Evolutionary conservation across 1,140 invertebrate genomes (phyloP), one percentile per base, ranked within the genome.

Genomic region (Aporrectodea caliginosa): DNA sequence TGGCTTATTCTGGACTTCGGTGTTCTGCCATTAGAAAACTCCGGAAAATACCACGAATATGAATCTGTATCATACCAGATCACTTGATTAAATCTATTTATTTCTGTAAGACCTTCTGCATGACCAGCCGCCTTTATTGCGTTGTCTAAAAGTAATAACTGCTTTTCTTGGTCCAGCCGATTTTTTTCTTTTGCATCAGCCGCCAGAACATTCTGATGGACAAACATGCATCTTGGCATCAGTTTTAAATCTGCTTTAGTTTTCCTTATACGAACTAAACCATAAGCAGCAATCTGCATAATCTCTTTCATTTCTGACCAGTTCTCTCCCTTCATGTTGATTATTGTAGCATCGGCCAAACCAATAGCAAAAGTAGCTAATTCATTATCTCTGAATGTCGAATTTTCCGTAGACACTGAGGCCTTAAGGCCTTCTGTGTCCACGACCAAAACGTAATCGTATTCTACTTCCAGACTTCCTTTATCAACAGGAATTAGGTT

Each of bases 281-380:
- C 32, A 72, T 72, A 32, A 14, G 27, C 70, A 12, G 27, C 70
- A 14, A 72, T 72, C n/a, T 72, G n/a, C 6, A 72, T 2, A 72
- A 72, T 27, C 6, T 72, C 70, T 2, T 72, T 72, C 70, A 32
- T 72, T 32, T 72, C n/a, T 12, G n/a, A 27, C 70, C n/a, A 72
- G 27, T 72, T 72, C 70, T 72, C 70, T 12, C 70, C 70, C 27
- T 72, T 27, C 6, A 72, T 27, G 70, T 72, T 72, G 2, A 72
- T 27, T 12, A 72, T 72, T 29, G 70, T 72, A 12, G 27, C 2
- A n/a, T 72, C 70, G 27, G 70, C 6, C 14, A 72, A 32, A 29
- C 70, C 70, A 14, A 72, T 27, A 27, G 27, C 27, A 14, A 72
- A 72, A 2, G 70, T 72, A 2, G 70, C 70, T 14, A 72, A 12